phyloP scores from a whole-genome alignment of 2,113 vertebrate species.

The Ageneiosus marmoratus region DNA sequence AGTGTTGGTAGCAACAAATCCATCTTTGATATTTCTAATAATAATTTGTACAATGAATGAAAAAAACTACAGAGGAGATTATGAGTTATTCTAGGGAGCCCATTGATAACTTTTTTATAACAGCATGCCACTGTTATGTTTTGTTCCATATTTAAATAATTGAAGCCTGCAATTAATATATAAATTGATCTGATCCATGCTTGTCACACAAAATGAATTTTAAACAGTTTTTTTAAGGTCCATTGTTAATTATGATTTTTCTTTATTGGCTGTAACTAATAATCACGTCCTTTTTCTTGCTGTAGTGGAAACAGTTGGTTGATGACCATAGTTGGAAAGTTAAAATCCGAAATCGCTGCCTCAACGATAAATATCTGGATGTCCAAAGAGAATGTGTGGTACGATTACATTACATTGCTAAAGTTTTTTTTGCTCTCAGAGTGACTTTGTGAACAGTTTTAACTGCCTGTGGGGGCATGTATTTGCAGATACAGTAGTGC shows the following conservation, averaged over 20 bases:
- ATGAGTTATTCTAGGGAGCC: not conserved
- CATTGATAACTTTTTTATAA: not conserved
- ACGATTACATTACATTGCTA: not conserved
- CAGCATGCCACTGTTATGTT: not conserved
- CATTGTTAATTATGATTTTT: too few species aligned
- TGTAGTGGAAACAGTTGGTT: conserved; percentile 12
- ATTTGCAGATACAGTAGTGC: not conserved
- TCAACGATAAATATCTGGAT: not conserved
- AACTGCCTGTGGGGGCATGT: not conserved
- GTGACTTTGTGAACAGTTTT: not conserved
- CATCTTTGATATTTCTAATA: not conserved
- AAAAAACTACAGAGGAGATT: too few species aligned
- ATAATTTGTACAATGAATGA: not conserved
- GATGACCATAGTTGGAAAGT: not conserved
- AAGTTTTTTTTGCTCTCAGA: not conserved
- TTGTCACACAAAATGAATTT: not conserved
- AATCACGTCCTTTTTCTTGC: not conserved
- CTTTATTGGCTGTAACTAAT: not conserved
- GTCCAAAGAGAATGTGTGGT: not conserved
- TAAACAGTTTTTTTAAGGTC: not conserved
- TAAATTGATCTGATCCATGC: not conserved
- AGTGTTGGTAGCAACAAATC: not conserved
- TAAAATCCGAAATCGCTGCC: not conserved
- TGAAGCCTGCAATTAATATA: not conserved
- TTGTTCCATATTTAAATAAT: not conserved